These are phyloP conservation scores for Macroramphosus scolopax DNA, from an alignment of 2,797 vertebrate species.

Conservation along the genomic window DNA sequence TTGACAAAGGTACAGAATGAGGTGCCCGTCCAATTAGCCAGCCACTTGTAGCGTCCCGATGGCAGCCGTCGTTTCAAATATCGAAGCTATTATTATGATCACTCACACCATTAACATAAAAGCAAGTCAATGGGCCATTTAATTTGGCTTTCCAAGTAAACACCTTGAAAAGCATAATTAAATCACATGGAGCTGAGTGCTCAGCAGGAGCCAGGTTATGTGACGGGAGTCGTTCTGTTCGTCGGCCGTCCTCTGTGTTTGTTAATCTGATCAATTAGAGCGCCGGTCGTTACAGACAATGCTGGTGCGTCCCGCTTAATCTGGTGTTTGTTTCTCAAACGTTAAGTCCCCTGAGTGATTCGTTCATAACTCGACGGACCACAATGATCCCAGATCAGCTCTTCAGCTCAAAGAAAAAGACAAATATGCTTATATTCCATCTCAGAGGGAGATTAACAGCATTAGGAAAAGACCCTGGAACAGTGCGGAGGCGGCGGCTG, in stretches of 20 bases:
- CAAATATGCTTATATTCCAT: conserved; percentile 36
- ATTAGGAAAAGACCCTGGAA: conserved; percentile 35
- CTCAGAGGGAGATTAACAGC: conserved; percentile 31
- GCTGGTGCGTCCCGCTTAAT: conserved; percentile 23
- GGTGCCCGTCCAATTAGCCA: conserved; percentile 61
- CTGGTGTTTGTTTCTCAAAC: conserved; percentile 23
- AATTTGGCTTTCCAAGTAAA: conserved; percentile 25
- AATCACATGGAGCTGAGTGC: conserved; percentile 8
- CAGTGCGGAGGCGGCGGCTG: conserved; percentile 9
- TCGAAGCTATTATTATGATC: conserved; percentile 43
- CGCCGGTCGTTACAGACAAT: conserved; percentile 13
- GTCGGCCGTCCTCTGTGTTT: not conserved
- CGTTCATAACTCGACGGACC: conserved; percentile 40
- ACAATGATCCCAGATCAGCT: conserved; percentile 29
- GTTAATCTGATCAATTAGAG: too few relatives aligned
- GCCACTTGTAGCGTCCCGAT: conserved; percentile 37
- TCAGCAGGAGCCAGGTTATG: conserved; percentile 2
- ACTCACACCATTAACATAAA: conserved; percentile 36
- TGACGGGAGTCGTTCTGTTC: not conserved
- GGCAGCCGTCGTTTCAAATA: conserved; percentile 43
- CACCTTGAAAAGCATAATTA: conserved; percentile 25
- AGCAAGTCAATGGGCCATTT: conserved; percentile 31
- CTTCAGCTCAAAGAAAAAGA: conserved; percentile 16
- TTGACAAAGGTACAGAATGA: conserved; percentile 56
- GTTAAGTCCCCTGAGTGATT: conserved; percentile 18